Conservation (phyloP, 2,797 vertebrate genomes). For the Chaunax sp. region DNA sequence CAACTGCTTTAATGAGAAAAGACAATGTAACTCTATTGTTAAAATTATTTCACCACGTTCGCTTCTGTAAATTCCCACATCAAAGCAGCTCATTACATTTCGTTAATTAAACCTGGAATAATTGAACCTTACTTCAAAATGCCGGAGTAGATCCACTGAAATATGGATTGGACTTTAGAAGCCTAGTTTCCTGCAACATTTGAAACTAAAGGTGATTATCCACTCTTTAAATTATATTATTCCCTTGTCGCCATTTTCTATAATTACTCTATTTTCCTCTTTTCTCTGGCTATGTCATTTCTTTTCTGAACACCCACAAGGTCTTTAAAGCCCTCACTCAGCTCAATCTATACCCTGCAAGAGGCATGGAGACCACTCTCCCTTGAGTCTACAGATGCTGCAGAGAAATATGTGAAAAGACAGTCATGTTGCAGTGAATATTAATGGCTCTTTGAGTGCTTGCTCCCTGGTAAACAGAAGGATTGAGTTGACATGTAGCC, state of each 20-base stretch:
- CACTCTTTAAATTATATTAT: constrained; percentile 56
- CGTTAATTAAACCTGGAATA: constrained; percentile 79
- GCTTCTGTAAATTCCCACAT: constrained; percentile 73
- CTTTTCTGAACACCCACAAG: constrained; percentile 62
- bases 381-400: constrained; percentile 63
- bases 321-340: constrained; percentile 59
- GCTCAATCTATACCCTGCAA: constrained; percentile 65
- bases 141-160: constrained; percentile 64
- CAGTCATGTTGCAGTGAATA: constrained; percentile 76
- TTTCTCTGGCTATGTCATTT: constrained; percentile 51
- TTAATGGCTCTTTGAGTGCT: constrained; percentile 78
- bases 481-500: constrained; percentile 80
- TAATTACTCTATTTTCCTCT: constrained; percentile 35
- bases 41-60: constrained; percentile 64
- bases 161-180: constrained; percentile 67
- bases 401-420: constrained; percentile 69
- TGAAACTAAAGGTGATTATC: constrained; percentile 70
- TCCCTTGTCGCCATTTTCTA: constrained; percentile 35
- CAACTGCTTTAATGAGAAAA: constrained; percentile 68
- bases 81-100: constrained; percentile 78
- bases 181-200: constrained; percentile 66
- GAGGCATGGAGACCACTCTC: constrained; percentile 55
- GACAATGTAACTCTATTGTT: constrained; percentile 67
- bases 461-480: constrained; percentile 78
- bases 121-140: constrained; percentile 74